Base-by-base conservation (phyloP, 2,888 invertebrate species). In the Nephrotoma flavescens region DNA sequence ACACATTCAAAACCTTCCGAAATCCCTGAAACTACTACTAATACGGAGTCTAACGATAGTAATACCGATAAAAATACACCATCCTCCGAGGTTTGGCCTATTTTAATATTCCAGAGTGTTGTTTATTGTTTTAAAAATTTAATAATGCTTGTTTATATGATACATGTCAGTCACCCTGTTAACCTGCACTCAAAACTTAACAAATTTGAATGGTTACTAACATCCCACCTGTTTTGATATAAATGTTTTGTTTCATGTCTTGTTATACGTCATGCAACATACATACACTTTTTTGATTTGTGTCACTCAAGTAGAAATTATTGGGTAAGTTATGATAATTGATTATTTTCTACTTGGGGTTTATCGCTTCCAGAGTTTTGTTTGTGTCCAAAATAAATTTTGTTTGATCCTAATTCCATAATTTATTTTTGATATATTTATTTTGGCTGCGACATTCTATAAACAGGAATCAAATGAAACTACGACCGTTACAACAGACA, bases 401-500 rank as follows among this genome's bases (percentile, higher is more conserved):
- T 9, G 7, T 31, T 9, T 71, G 71, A 71, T 71, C 31, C 31
- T 31, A 71, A 71, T 52, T 31, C 5, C 52, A 31, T 31, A 52
- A 52, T 71, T 71, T 71, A 71, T 71, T 71, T 31, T 71, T 71
- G 0, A 31, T 31, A 31, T 71, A 31, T 47, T 44, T 31, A 31
- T 71, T 31, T 31, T 31, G 31, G 31, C 71, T 6, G 52, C 52
- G 42, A 42, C 12, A 41, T 41, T 87, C 41, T 42, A 42, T 31
- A 31, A 31, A 31, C 85, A 85, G 86, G 47, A 45, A 1, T 52
- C 42, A 9, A 45, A 52, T 83, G 71, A 86, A 85, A 88, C 88
- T 84, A 88, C 87, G 42, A 87, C 86, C 31, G 88, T 87, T n/a
- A 88, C 88, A 41, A 88, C 52, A 11, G 87, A 83, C 87, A 87